phyloP scores from a whole-genome alignment of 2,113 vertebrate genomes.

The Bufo gargarizans region DNA sequence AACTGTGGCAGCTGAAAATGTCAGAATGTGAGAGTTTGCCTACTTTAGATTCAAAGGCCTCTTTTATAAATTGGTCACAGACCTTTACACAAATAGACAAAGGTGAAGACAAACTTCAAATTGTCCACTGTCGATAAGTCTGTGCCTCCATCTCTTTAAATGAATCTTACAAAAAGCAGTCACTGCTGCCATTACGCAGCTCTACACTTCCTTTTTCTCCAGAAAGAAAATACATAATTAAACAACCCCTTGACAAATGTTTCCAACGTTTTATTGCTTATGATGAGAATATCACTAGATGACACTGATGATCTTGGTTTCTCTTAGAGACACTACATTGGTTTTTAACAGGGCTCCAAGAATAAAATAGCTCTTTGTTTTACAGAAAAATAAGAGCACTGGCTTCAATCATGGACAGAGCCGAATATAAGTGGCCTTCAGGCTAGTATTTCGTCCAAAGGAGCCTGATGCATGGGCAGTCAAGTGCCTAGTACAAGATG shows the following conservation, averaged over 20 bases:
- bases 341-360: not conserved
- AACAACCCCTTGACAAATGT: not conserved
- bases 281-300: not conserved
- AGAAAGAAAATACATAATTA: not conserved
- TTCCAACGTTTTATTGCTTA: not conserved
- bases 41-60: too few relatives aligned
- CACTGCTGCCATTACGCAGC: not conserved
- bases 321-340: not conserved
- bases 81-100: too few relatives aligned
- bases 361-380: not conserved
- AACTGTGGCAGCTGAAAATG: too few relatives aligned
- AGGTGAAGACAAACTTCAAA: too few relatives aligned
- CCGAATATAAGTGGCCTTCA: constrained; percentile 20
- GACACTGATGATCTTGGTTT: not conserved
- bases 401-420: not conserved
- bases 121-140: too few relatives aligned
- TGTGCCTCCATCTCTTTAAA: too few relatives aligned
- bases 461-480: constrained; percentile 3
- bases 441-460: constrained; percentile 1
- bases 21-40: too few relatives aligned
- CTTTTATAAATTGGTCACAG: too few relatives aligned
- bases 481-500: constrained; percentile 29
- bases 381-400: not conserved
- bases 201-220: not conserved
- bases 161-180: not conserved